Base-by-base conservation (phyloP, 2,888 invertebrate species). In the Agrilus mali region DNA sequence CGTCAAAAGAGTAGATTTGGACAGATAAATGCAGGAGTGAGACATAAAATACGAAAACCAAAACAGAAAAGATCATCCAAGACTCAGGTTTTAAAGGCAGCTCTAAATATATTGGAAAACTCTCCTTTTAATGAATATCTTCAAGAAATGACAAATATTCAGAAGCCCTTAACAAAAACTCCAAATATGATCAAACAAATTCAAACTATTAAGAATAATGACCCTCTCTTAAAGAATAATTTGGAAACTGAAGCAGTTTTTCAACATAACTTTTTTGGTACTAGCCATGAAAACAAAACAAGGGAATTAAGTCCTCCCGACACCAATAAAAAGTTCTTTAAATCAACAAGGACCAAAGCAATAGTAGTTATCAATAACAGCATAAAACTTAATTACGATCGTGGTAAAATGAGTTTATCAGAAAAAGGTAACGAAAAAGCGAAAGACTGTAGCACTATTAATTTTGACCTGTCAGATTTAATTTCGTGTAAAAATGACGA, bases 1-100 rank as follows among this genome's bases (percentile, higher is more conserved):
- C 61, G 38, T 59, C 66, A 56, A 16, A 59, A 68, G 20, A 65
- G 63, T 40, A 70, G 46, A 43, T 53, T 69, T 8, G 78, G 78
- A 0, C 73, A 75, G 57, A 79, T 82, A n/a, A 81, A 82, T 56
- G 66, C 71, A 46, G 81, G 81, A 1, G 81, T 82, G 0, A 63
- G 68, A 44, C 81, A 82, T 55, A 75, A 70, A 47, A 78, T 82
- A 41, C 69, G 70, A 38, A 78, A 74, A 57, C 79, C 78, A 1
- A 81, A 75, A 60, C 58, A 66, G 1, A 68, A 69, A 41, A 59
- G 58, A 45, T 36, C 51, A 8, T 46, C 46, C 7, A 58, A 56
- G 42, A 44, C 45, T 10, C 49, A 51, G 12, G 38, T 59, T 10
- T 45, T 58, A 10, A 61, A 63, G 45, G 49, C 57, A n/a, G 57